Base-by-base conservation (phyloP, 1,140 invertebrate genomes). In the Phthorimaea operculella region DNA sequence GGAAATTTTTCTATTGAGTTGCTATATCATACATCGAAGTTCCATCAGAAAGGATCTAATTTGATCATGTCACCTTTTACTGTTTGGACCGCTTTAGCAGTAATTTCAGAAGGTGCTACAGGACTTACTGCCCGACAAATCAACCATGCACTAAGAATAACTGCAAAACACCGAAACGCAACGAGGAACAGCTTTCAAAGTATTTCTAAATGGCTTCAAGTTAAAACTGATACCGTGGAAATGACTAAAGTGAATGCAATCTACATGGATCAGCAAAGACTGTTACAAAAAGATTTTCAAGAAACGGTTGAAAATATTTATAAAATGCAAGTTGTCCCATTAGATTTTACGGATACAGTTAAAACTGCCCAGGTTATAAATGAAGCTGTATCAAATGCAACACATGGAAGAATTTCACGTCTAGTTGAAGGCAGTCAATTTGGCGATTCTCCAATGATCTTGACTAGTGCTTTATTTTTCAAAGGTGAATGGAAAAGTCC, bases 391-490 rank as follows among this genome's bases (percentile, higher is more conserved):
- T 85, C 85, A 12, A 66, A 82, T 15, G 74, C 83, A 8, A 96
- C 94, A 0, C 82, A 86, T 14, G 89, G 90, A 2, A 87, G 89
- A 34, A 94, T 96, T 55, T 79, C 85, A 0, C 82, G 89, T 14
- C 76, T 94, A 1, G 79, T 92, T 8, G 79, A 86, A 16, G 69
- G 79, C 39, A 85, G 57, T 57, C 79, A 86, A 58, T 68, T 88
- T 21, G 36, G 39, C 8, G 76, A 90, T 51, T 90, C 91, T 0
- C 81, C 86, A 59, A 79, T 95, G 60, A 75, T 96, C 2, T 71
- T 96, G 15, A 90, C 92, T 0, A 95, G 93, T 65, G 91, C 91
- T 0, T 76, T 96, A 15, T 94, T 92, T 70, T 96, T 97, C 79
- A 95, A 94, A 84, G 94, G 93, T 11, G 80, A 87, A 28, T 97